Conservation (phyloP, 2,888 invertebrate species). For the Baccha elongata region DNA sequence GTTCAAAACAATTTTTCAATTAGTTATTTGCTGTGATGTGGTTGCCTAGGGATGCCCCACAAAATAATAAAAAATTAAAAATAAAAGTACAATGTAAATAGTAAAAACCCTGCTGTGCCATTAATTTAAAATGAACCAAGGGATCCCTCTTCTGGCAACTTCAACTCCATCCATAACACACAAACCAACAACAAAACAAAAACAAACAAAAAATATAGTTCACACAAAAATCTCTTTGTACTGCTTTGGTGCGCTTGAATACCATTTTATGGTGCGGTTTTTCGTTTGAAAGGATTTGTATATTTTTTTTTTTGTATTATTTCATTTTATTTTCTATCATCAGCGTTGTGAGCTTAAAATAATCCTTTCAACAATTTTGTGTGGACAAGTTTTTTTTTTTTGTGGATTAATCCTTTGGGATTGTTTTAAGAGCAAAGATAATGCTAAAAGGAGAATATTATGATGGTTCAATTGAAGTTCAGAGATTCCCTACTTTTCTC, state of each 20-base stretch:
- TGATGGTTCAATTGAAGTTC: conserved; percentile 38
- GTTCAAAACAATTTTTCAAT: conserved; percentile 33
- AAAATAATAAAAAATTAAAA: conserved; percentile 22
- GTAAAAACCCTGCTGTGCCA: conserved; percentile 25
- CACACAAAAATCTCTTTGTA: conserved; percentile 38
- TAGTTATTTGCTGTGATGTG: conserved; percentile 45
- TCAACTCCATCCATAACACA: not conserved
- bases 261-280: conserved; percentile 48
- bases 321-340: conserved; percentile 15
- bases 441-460: conserved; percentile 3
- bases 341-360: conserved; percentile 25
- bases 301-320: conserved; percentile 7
- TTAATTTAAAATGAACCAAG: conserved; percentile 37
- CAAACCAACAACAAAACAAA: not conserved
- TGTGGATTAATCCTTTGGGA: conserved; percentile 9
- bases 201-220: conserved; percentile 12
- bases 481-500: not conserved
- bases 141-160: not conserved
- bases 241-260: conserved; percentile 22
- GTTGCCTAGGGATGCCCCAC: conserved; percentile 16
- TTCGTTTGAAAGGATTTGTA: conserved; percentile 17
- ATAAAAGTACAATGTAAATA: conserved; percentile 14
- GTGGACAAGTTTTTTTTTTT: conserved; percentile 33
- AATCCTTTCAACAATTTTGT: conserved; percentile 20
- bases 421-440: conserved; percentile 8